Conservation (phyloP, 2,113 vertebrate species). For the Mus pahari region DNA sequence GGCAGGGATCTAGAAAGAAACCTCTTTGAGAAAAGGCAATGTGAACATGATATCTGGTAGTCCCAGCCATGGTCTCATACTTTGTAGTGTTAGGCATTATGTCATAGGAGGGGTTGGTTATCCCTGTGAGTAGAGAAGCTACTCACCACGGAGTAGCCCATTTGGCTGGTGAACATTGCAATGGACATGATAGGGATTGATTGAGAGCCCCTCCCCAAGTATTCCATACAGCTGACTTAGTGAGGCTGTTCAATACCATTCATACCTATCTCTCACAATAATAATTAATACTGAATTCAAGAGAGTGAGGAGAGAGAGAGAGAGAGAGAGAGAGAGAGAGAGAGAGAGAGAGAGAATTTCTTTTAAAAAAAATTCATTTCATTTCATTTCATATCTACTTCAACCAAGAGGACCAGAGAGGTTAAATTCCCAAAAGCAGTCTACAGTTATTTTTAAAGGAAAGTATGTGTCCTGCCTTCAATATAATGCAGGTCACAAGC, state of each 20-base stretch:
- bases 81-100: neutral
- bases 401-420: neutral
- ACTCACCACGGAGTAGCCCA: neutral
- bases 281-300: neutral
- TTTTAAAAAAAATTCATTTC: neutral
- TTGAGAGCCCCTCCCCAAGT: neutral
- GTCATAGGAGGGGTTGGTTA: neutral
- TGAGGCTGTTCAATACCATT: neutral
- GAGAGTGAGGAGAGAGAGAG: neutral
- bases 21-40: neutral
- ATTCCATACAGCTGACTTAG: neutral
- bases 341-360: neutral
- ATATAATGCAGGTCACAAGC: neutral
- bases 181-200: neutral
- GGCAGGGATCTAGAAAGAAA: neutral
- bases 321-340: constrained; percentile 3
- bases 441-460: constrained; percentile 21
- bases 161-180: neutral
- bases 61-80: neutral
- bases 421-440: neutral
- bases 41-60: neutral
- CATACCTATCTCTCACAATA: neutral
- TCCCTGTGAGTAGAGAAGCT: neutral
- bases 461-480: neutral
- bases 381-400: neutral